These are phyloP conservation scores for Lithophane leautieri DNA, from an alignment of 2,888 invertebrate species.

Conservation along the genomic window DNA sequence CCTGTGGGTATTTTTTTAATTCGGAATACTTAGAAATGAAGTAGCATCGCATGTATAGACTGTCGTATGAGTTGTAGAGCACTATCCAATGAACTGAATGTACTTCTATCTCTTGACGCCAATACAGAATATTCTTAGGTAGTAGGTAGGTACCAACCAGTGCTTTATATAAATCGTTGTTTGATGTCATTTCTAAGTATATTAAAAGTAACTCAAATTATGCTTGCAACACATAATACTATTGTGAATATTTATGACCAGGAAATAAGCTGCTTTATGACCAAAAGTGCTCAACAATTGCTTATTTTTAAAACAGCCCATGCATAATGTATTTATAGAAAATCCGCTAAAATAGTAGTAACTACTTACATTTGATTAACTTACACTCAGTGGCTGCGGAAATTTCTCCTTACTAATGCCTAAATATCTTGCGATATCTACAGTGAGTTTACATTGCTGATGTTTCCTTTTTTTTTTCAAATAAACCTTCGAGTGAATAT, in stretches of 20 bases:
- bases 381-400: neutral
- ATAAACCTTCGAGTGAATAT: conserved; percentile 10
- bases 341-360: neutral
- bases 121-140: conserved; percentile 31
- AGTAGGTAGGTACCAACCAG: conserved; percentile 24
- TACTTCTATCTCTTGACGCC: conserved; percentile 35
- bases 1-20: conserved; percentile 2
- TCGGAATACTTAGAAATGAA: conserved; percentile 39
- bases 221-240: conserved; percentile 17
- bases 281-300: neutral
- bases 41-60: neutral
- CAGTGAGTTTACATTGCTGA: conserved; percentile 6
- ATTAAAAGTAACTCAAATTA: conserved; percentile 24
- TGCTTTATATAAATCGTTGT: conserved; percentile 8
- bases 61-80: conserved; percentile 8
- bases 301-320: neutral
- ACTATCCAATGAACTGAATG: conserved; percentile 47
- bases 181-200: conserved; percentile 38
- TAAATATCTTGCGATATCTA: conserved; percentile 16
- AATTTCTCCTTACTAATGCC: neutral
- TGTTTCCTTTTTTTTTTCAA: conserved; percentile 11
- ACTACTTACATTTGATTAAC: neutral
- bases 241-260: conserved; percentile 20
- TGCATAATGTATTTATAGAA: neutral
- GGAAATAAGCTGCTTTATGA: conserved; percentile 10